These are phyloP conservation scores for Bovichtus diacanthus DNA, from an alignment of 2,797 vertebrate genomes.

Conservation along the genomic window DNA sequence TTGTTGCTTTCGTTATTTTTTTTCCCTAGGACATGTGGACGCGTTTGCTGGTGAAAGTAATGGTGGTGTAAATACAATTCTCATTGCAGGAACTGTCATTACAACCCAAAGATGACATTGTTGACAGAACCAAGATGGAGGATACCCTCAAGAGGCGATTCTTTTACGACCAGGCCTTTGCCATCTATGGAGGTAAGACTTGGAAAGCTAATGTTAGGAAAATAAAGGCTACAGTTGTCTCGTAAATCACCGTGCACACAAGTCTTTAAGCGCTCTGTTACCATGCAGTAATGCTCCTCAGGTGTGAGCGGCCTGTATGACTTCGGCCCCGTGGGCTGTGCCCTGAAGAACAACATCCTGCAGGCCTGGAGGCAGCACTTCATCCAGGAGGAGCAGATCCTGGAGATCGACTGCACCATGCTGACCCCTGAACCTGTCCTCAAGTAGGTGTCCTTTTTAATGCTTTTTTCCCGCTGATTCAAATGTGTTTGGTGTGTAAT, in stretches of 20 bases:
- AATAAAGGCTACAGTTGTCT: neutral
- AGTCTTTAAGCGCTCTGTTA: conserved; percentile 36
- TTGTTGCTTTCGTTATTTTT: neutral
- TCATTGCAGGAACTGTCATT: conserved; percentile 91
- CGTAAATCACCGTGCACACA: neutral
- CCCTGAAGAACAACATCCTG: conserved; percentile 97
- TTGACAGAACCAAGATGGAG: conserved; percentile 98
- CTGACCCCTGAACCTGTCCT: conserved; percentile 95
- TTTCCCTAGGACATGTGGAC: neutral
- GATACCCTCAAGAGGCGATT: conserved; percentile 97
- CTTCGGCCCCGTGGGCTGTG: conserved; percentile 97
- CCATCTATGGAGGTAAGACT: conserved; percentile 95
- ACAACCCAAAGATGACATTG: conserved; percentile 96
- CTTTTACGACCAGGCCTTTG: conserved; percentile 99
- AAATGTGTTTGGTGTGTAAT: neutral
- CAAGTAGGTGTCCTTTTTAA: conserved; percentile 84
- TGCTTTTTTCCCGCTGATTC: neutral
- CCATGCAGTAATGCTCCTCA: conserved; percentile 71
- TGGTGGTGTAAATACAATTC: neutral
- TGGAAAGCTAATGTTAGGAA: neutral
- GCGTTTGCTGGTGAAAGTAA: no score
- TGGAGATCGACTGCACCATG: conserved; percentile 99
- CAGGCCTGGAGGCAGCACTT: conserved; percentile 98
- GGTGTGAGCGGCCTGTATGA: conserved; percentile 98
- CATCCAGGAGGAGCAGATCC: conserved; percentile 98